Evolutionary conservation across 1,140 invertebrate species (phyloP), one percentile per base, ranked within the genome.

Genomic region (Zaprionus inermis): DNA sequence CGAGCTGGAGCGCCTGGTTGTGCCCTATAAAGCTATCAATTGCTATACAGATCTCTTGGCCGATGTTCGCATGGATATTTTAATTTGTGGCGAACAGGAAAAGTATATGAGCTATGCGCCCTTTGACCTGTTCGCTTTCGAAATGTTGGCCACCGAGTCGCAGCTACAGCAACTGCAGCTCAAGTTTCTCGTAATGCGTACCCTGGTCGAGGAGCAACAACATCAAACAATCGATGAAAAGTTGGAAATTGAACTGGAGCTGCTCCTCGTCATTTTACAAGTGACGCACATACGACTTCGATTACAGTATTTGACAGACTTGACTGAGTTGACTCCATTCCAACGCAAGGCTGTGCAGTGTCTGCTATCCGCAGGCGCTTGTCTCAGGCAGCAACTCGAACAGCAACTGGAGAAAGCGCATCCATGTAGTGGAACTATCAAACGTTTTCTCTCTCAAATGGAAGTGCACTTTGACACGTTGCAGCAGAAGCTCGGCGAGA

Each of bases 231-330:
- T 18, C 28, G 65, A 59, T 9, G 38, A 5, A 3, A n/a, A n/a
- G 4, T 38, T 49, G 14, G 11, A 71, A 28, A 41, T 24, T 2
- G 56, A 90, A 38, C 30, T 75, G 46, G 24, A 79, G 6, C 32
- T 90, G 11, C 58, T 90, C 1, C 30, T 75, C n/a, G 68, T 36
- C 3, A 79, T 85, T 68, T 20, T 90, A 10, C 5, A 14, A n/a
- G 57, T 73, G 3, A 81, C 86, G 2, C 85, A 90, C 22, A 79
- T 90, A 6, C 65, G 79, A n/a, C 64, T 85, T 12, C 72, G 85
- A 22, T 55, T 90, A 2, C 72, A 90, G 34, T 79, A 79, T 22
- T 36, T 90, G 6, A 3, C 38, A 16, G 46, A 16, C 2, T 36
- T 79, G 11, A 6, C 34, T 6, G 10, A 54, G 18, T 32, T 63